Evolutionary conservation across 2,113 vertebrate genomes (phyloP).

Genomic region (Microtus pennsylvanicus): DNA sequence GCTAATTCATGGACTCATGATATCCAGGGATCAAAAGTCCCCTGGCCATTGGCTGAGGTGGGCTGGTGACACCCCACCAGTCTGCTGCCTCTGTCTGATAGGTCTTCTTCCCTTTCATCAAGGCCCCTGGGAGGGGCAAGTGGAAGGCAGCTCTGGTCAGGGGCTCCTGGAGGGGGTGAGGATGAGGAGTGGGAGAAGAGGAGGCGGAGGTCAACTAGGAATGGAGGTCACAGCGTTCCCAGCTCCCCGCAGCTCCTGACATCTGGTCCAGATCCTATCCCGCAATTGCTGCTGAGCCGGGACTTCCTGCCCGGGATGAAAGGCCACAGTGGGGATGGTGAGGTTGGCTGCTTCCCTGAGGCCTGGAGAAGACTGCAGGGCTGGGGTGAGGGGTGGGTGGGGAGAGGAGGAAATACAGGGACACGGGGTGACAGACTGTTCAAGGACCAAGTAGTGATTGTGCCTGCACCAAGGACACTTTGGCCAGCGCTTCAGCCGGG

Average conservation of each 20-base stretch:
- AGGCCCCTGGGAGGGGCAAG: not conserved
- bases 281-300: conserved; percentile 30
- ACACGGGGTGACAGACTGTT: too few species aligned
- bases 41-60: not conserved
- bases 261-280: conserved; percentile 90
- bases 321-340: conserved; percentile 51
- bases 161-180: not conserved
- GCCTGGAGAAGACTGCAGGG: not conserved
- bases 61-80: not conserved
- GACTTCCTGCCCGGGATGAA: conserved; percentile 87
- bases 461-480: not conserved
- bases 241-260: conserved; percentile 83
- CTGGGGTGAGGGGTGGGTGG: not conserved
- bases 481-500: not conserved
- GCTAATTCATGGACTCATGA: not conserved
- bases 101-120: not conserved
- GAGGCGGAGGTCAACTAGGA: not conserved
- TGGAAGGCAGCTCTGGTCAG: not conserved
- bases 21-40: not conserved
- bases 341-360: not conserved
- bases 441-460: too few species aligned
- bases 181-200: not conserved
- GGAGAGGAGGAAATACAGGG: not conserved
- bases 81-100: not conserved
- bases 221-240: conserved; percentile 88